phyloP scores from a whole-genome alignment of 2,797 vertebrate species.

The Sternotherus odoratus region DNA sequence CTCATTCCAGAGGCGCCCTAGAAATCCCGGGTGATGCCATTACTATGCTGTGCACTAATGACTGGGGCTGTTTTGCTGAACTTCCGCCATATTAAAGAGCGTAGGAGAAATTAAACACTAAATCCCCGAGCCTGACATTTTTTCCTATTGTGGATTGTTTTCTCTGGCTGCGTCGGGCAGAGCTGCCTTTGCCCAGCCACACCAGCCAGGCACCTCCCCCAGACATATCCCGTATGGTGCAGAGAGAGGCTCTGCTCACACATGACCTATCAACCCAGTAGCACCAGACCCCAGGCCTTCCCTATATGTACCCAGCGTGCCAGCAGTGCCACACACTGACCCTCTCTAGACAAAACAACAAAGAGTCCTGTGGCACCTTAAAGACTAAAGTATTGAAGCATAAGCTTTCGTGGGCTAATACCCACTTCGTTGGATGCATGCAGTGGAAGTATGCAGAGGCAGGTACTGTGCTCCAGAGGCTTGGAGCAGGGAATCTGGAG shows the following conservation, averaged over 20 bases:
- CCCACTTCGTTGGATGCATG: no score
- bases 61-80: neutral
- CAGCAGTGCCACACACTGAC: neutral
- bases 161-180: rapidly evolving
- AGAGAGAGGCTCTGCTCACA: neutral
- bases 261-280: neutral
- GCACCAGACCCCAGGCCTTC: neutral
- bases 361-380: no score
- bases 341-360: neutral
- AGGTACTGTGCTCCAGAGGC: no score
- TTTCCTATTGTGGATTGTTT: neutral
- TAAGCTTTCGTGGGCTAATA: no score
- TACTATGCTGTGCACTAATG: neutral
- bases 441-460: no score
- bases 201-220: neutral
- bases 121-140: rapidly evolving
- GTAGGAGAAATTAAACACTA: neutral
- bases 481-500: neutral
- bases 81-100: rapidly evolving
- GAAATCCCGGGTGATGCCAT: rapidly evolving
- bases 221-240: neutral
- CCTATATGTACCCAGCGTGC: neutral
- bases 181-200: neutral
- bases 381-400: no score
- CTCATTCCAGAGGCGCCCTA: rapidly evolving